Evolutionary conservation across 1,140 invertebrate species (phyloP).

Genomic region (Paracyclopina nana): DNA sequence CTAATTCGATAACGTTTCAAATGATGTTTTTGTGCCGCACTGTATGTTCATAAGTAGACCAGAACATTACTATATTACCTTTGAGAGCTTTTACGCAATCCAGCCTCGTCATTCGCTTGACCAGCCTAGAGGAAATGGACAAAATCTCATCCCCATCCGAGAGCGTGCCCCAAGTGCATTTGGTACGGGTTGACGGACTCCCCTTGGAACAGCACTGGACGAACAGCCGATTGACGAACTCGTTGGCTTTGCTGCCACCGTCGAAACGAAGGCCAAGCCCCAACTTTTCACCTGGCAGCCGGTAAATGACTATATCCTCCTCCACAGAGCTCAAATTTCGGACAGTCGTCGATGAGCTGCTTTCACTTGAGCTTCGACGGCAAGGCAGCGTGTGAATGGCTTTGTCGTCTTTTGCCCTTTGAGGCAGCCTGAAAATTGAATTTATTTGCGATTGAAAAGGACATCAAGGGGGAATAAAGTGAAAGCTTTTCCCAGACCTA

Average conservation of each 20-base stretch:
- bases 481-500: no score
- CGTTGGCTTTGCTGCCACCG: slow-evolving; percentile 43
- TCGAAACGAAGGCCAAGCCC: slow-evolving; percentile 81
- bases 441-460: no score
- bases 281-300: slow-evolving; percentile 63
- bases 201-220: slow-evolving; percentile 72
- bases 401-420: no score
- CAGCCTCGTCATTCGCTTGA: slow-evolving; percentile 55
- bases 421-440: no score
- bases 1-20: no score
- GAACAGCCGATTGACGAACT: slow-evolving; percentile 47
- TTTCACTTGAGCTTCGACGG: no score
- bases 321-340: no score
- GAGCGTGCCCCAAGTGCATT: slow-evolving; percentile 52
- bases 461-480: no score
- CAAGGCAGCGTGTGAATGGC: no score
- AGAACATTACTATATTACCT: slow-evolving; percentile 3
- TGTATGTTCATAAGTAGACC: no score
- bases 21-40: no score
- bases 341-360: no score
- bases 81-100: slow-evolving; percentile 43
- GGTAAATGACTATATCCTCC: slow-evolving; percentile 42
- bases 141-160: slow-evolving; percentile 70
- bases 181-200: slow-evolving; percentile 58
- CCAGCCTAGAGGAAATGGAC: slow-evolving; percentile 50